Evolutionary conservation across 2,113 vertebrate genomes (phyloP).

Genomic region (Amblyornis subalaris): DNA sequence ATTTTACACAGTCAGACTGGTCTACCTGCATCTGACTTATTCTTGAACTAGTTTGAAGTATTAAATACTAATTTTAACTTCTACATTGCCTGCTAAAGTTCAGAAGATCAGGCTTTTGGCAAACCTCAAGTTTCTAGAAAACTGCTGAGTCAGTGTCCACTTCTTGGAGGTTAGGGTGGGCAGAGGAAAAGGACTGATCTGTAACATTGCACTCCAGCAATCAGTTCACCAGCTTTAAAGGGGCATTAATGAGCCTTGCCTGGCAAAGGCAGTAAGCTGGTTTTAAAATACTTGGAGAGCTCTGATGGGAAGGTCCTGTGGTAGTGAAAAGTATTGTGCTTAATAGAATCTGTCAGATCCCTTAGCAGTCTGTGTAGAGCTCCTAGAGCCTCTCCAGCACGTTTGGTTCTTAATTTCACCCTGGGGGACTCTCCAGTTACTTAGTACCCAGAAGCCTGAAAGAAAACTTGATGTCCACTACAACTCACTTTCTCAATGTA

Average conservation of each 20-base stretch:
- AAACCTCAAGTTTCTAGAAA: background rate
- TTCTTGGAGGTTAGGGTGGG: background rate
- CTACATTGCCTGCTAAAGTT: background rate
- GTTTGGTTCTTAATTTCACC: background rate
- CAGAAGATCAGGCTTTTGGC: background rate
- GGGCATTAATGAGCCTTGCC: background rate
- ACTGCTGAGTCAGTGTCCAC: background rate
- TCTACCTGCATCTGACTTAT: background rate
- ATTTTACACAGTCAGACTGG: background rate
- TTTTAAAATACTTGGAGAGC: background rate
- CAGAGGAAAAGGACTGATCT: background rate
- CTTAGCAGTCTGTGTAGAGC: background rate
- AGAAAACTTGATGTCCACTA: background rate
- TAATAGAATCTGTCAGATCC: slow-evolving; percentile 11
- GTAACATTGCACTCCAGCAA: background rate
- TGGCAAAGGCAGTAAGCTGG: background rate
- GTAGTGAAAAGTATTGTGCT: background rate
- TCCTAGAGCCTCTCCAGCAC: background rate
- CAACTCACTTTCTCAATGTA: background rate
- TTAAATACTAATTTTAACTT: background rate
- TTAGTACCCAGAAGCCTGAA: background rate
- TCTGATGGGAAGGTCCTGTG: background rate
- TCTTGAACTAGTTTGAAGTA: background rate
- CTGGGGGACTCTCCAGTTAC: slow-evolving; percentile 5
- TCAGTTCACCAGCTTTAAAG: background rate